Base-by-base conservation (phyloP, 1,140 invertebrate genomes). In the Drosophila tristis region DNA sequence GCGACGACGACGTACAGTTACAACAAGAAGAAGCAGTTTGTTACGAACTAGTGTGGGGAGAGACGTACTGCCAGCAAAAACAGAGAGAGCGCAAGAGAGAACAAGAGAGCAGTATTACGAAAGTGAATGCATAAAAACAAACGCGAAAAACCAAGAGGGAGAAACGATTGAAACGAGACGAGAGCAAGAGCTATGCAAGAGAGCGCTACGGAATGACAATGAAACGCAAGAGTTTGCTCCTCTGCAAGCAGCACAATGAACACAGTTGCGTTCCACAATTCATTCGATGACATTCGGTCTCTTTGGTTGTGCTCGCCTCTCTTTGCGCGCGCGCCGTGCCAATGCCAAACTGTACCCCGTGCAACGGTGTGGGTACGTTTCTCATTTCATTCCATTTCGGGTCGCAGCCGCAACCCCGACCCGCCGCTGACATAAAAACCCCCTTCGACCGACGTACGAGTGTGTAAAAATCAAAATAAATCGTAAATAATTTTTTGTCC, bases 401-500 rank as follows among this genome's bases (percentile, higher is more conserved):
- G 15, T 26, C 56, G 49, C 35, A 65, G 6, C 39, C 43, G 26
- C n/a, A 31, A 23, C 47, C 74, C 70, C 68, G 43, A 89, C 79
- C 67, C 79, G 50, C 84, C 79, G 68, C 55, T 89, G 84, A 89
- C 84, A 89, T 73, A 70, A 80, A 89, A 84, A 74, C 76, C 76
- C 65, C 64, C 25, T 20, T 48, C 3, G 16, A 16, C 5, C 50
- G 29, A 31, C 58, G 8, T 43, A n/a, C 20, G 0, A 8, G 64
- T 51, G 25, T 61, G 63, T 62, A 68, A 77, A 78, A 81, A 89
- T 89, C 84, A 89, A 89, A 89, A 89, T 89, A 89, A 89, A 89
- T 89, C 84, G 84, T 89, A 89, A 89, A 89, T 89, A 89, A 89
- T 89, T 89, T 89, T 86, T 80, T 80, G 74, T 59, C 74, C 76